A percentile compares a stretch with the other conserved stretches of the same genome.
phyloP scores from a whole-genome alignment of 1,140 invertebrate species.

The Drosophila santomea region DNA sequence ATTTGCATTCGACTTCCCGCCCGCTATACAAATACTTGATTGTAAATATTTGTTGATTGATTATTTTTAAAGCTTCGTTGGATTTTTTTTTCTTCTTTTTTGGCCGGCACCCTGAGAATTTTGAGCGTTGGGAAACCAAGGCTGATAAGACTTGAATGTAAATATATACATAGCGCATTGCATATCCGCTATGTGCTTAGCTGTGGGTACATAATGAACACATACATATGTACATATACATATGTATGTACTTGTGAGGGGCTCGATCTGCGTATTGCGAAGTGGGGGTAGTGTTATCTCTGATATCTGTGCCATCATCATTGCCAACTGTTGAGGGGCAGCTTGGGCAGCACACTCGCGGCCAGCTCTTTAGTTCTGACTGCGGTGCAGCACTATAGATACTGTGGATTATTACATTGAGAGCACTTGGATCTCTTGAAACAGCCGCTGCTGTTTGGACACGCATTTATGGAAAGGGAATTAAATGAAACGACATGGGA shows the following conservation, averaged over 20 bases:
- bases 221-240: not conserved
- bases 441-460: constrained; percentile 6
- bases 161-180: constrained; percentile 2
- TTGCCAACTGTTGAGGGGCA: constrained; percentile 33
- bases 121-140: constrained; percentile 18
- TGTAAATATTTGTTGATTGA: constrained; percentile 33
- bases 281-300: constrained; percentile 37
- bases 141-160: constrained; percentile 39
- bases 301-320: constrained; percentile 56
- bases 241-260: constrained; percentile 26
- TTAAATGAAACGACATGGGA: constrained; percentile 9
- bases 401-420: too few species aligned
- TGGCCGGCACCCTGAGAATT: constrained; percentile 6
- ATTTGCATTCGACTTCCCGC: constrained; percentile 20
- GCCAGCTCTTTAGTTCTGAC: not conserved
- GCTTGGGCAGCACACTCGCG: constrained; percentile 11
- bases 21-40: not conserved
- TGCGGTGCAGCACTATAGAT: too few species aligned
- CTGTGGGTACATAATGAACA: constrained; percentile 34
- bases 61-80: constrained; percentile 36
- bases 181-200: constrained; percentile 24
- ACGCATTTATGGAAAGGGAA: constrained; percentile 19
- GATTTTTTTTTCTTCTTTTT: not conserved
- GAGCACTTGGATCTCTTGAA: not conserved
- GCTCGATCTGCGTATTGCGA: constrained; percentile 7